Percentiles rank a stretch among this genome's conserved stretches.
phyloP scores from a whole-genome alignment of 2,797 vertebrate species.

The Balearica regulorum region DNA sequence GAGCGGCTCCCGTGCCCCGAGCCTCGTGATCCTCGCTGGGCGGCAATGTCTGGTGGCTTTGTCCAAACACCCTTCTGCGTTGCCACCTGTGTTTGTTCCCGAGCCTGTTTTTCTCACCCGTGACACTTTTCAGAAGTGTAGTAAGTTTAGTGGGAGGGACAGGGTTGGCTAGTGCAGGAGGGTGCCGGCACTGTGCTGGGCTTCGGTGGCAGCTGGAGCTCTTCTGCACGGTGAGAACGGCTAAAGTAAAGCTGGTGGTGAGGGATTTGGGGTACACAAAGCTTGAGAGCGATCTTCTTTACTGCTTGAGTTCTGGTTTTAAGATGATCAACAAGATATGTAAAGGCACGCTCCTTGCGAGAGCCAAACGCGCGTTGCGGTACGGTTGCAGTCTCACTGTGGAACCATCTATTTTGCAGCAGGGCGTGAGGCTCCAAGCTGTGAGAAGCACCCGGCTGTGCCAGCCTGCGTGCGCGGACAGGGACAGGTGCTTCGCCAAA shows the following conservation, averaged over 20 bases:
- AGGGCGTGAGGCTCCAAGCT: not conserved
- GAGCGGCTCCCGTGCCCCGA: fast-evolving
- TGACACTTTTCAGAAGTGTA: not conserved
- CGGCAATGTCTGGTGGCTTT: not conserved
- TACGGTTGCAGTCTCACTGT: not conserved
- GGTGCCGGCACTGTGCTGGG: not conserved
- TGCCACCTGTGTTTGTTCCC: not conserved
- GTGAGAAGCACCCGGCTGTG: not conserved
- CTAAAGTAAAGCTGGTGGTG: not conserved
- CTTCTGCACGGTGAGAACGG: not conserved
- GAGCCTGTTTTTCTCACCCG: not conserved
- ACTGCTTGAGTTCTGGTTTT: not conserved
- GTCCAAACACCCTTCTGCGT: not conserved
- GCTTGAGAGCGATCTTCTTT: not conserved
- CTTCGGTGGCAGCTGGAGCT: not conserved
- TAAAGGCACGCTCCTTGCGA: not conserved
- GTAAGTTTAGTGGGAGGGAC: not conserved
- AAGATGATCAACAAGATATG: not conserved
- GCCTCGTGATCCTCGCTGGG: not conserved
- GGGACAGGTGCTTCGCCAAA: not conserved
- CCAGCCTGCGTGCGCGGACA: fast-evolving
- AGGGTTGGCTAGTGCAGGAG: not conserved
- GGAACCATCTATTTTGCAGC: not conserved
- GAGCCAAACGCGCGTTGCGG: fast-evolving
- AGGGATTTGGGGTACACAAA: not conserved